phyloP scores from a whole-genome alignment of 2,888 invertebrate genomes.

The Eupithecia inturbata region DNA sequence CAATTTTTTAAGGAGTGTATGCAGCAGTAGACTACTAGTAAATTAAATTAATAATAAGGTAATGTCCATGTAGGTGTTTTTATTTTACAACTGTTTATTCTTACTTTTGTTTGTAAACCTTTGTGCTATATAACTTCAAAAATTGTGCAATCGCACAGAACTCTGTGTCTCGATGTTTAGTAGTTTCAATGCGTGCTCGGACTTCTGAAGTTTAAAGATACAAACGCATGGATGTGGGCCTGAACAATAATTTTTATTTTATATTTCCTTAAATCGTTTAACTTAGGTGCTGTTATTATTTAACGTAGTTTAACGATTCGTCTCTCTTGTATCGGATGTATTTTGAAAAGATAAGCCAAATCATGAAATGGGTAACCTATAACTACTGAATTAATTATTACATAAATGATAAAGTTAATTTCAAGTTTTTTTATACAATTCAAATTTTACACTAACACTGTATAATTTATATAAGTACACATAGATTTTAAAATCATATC shows the following conservation, averaged over 20 bases:
- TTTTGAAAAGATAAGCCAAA: constrained; percentile 75
- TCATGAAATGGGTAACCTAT: constrained; percentile 78
- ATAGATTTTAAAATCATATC: constrained; percentile 78
- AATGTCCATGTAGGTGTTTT: background rate
- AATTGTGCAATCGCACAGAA: background rate
- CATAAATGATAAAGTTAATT: constrained; percentile 76
- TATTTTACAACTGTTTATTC: background rate
- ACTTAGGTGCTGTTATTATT: constrained; percentile 81
- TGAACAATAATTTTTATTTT: background rate
- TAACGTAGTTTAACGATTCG: constrained; percentile 73
- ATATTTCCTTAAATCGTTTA: constrained; percentile 45
- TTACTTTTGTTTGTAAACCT: background rate
- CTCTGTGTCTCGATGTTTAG: background rate
- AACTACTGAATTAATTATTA: constrained; percentile 69
- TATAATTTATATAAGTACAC: constrained; percentile 80
- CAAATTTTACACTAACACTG: constrained; percentile 76
- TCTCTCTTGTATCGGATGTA: constrained; percentile 76
- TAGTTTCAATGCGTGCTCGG: background rate
- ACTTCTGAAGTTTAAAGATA: background rate
- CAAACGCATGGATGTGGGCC: background rate
- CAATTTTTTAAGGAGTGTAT: too few species aligned
- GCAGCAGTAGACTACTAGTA: background rate
- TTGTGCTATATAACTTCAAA: background rate
- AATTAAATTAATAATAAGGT: background rate
- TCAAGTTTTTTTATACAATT: constrained; percentile 78